phyloP scores from a whole-genome alignment of 2,797 vertebrate genomes.

The Sebastes itinus region DNA sequence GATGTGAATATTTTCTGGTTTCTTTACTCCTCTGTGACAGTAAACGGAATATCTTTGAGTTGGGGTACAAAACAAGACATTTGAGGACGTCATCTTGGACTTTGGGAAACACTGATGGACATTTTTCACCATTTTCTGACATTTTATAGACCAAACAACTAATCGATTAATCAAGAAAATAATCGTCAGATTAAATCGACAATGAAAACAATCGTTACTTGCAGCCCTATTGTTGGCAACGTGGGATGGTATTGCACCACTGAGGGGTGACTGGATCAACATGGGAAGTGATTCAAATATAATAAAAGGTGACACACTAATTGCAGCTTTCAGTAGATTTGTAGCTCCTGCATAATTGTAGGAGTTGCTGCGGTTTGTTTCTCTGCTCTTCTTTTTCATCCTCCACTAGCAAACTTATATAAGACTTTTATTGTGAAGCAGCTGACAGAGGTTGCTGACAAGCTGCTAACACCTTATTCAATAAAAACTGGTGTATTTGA shows the following conservation, averaged over 20 bases:
- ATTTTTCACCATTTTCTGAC: too few species aligned
- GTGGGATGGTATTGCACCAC: neutral
- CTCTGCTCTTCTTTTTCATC: neutral
- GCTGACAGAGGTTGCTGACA: neutral
- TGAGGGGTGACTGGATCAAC: neutral
- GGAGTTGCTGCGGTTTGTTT: neutral
- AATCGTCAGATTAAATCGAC: too few species aligned
- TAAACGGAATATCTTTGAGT: too few species aligned
- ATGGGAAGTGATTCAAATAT: neutral
- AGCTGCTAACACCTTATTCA: neutral
- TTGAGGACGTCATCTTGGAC: too few species aligned
- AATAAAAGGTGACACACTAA: neutral
- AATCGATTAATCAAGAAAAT: too few species aligned
- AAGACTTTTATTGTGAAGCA: neutral
- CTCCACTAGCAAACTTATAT: neutral
- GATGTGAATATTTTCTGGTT: too few species aligned
- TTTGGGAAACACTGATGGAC: too few species aligned
- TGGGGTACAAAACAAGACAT: too few species aligned
- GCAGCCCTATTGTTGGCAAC: too few species aligned
- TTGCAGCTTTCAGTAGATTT: neutral
- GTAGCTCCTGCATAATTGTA: slow-evolving; percentile 11
- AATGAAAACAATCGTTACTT: too few species aligned
- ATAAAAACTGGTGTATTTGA: neutral
- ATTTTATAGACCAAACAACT: too few species aligned
- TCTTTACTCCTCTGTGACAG: too few species aligned